These are phyloP conservation scores for Therioaphis trifolii DNA, from an alignment of 2,888 invertebrate species.

Conservation along the genomic window DNA sequence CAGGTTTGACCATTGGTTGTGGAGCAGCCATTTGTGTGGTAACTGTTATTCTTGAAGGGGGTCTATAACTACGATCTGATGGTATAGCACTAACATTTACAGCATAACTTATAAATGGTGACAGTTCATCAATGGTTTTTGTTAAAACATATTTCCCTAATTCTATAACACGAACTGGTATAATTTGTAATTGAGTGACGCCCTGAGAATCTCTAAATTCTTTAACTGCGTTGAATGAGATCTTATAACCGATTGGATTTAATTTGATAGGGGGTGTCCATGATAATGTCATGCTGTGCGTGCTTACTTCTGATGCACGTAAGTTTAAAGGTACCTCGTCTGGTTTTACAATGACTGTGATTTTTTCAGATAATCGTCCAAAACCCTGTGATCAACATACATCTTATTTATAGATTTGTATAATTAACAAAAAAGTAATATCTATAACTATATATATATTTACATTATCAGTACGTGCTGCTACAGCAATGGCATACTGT, in stretches of 20 bases:
- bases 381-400: constrained; percentile 71
- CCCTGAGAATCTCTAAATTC: constrained; percentile 94
- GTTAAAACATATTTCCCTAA: constrained; percentile 79
- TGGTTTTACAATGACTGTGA: constrained; percentile 89
- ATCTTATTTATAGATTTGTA: background rate
- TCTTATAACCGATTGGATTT: constrained; percentile 87
- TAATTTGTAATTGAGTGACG: constrained; percentile 87
- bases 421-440: too few relatives aligned
- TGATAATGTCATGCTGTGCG: constrained; percentile 91
- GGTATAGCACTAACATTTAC: constrained; percentile 93
- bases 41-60: constrained; percentile 91
- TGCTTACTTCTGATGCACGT: constrained; percentile 89
- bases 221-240: constrained; percentile 89
- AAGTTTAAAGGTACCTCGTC: constrained; percentile 92
- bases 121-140: constrained; percentile 86
- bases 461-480: constrained; percentile 80
- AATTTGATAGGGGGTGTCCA: constrained; percentile 91
- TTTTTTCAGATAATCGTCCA: constrained; percentile 86
- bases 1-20: constrained; percentile 94
- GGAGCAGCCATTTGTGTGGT: constrained; percentile 98
- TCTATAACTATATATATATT: constrained; percentile 43
- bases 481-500: constrained; percentile 90
- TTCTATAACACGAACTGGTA: constrained; percentile 79
- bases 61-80: constrained; percentile 82
- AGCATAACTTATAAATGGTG: constrained; percentile 93